Evolutionary conservation across 2,113 vertebrate genomes (phyloP).

Genomic region (Phalacrocorax brasilianus): DNA sequence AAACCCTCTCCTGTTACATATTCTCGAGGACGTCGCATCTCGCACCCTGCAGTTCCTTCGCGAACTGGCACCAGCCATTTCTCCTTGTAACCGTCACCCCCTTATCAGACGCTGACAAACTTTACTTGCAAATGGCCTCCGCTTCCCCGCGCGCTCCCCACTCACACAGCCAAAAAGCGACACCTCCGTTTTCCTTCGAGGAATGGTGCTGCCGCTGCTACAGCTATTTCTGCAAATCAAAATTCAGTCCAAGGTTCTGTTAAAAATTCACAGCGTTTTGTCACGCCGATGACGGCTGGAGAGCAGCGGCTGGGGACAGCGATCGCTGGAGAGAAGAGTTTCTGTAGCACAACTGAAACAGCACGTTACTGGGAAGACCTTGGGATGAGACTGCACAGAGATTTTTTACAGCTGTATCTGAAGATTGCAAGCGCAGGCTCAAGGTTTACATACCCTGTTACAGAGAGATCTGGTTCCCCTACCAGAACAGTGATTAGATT

Average conservation of each 20-base stretch:
- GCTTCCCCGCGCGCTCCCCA: accelerated
- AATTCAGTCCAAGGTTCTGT: background rate
- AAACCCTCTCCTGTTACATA: background rate
- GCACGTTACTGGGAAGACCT: background rate
- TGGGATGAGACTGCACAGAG: background rate
- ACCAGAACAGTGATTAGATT: background rate
- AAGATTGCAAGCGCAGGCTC: background rate
- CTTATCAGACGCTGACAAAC: background rate
- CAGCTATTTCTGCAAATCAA: background rate
- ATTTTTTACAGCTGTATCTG: background rate
- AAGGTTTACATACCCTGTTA: background rate
- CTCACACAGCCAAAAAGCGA: accelerated
- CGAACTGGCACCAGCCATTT: background rate
- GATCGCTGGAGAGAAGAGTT: too few relatives aligned
- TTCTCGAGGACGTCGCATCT: background rate
- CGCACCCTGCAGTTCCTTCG: background rate
- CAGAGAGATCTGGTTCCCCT: background rate
- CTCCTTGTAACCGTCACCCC: background rate
- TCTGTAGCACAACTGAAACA: accelerated
- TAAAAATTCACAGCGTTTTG: background rate
- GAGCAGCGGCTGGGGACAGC: background rate
- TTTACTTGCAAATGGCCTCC: background rate
- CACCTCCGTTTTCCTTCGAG: background rate
- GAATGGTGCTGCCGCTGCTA: background rate
- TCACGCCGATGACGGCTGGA: accelerated